These are phyloP conservation scores for Boloria euphrosyne DNA, from an alignment of 2,888 invertebrate genomes.

Conservation along the genomic window DNA sequence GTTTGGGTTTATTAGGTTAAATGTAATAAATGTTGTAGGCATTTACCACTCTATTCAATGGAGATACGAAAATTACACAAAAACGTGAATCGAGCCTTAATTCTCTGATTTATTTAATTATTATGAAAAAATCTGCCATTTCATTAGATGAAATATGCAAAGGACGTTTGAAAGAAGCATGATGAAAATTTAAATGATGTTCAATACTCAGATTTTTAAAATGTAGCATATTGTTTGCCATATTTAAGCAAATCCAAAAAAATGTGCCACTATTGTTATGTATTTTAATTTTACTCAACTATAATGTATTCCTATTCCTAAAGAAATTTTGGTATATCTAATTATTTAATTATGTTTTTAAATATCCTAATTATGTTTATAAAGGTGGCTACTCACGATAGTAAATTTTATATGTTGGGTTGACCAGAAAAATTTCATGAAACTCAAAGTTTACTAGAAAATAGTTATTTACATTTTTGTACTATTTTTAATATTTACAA, in stretches of 20 bases:
- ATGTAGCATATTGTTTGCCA: neutral
- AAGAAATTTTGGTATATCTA: neutral
- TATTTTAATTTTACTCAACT: neutral
- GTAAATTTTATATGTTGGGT: too few relatives aligned
- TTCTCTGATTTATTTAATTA: too few relatives aligned
- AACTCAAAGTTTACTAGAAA: too few relatives aligned
- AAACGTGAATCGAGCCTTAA: slow-evolving; percentile 4
- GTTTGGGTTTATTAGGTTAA: too few relatives aligned
- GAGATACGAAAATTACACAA: too few relatives aligned
- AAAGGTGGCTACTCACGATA: slow-evolving; percentile 12
- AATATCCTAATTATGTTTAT: neutral
- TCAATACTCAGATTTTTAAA: neutral
- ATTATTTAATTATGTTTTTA: neutral
- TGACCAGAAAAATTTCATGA: too few relatives aligned
- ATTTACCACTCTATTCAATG: neutral
- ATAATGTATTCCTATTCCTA: neutral
- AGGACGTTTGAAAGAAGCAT: slow-evolving; percentile 8
- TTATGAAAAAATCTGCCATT: too few relatives aligned
- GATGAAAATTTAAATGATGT: neutral
- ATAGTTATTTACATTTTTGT: too few relatives aligned
- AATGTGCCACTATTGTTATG: slow-evolving; percentile 7
- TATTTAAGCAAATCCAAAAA: slow-evolving; percentile 1
- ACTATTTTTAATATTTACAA: too few relatives aligned
- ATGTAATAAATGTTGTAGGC: neutral
- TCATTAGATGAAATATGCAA: neutral